Base-by-base conservation (phyloP, 2,797 vertebrate species). In the Rhabdophis nuchalis region DNA sequence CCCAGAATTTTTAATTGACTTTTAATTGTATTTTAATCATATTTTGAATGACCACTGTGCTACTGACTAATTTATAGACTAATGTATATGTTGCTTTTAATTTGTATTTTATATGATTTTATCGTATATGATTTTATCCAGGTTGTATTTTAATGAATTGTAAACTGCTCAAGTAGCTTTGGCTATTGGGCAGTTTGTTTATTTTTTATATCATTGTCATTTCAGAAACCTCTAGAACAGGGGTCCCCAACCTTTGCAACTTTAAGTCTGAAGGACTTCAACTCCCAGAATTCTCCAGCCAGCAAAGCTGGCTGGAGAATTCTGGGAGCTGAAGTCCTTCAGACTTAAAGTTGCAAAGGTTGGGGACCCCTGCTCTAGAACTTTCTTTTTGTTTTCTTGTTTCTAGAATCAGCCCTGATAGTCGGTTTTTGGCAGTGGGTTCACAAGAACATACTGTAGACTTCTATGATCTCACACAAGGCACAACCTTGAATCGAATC, bases 391-490 rank as follows among this genome's bases (percentile, higher is more conserved):
- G 82, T 92, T 89, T 93, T 90, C 7, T 91, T 94, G 92, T 82
- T 82, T 89, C 88, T 95, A 99, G 99, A 96, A 99, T 99, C 97
- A 99, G 99, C 96, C 99, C 98, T 36, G 98, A 99, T 94, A 99
- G 98, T 96, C 98, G 97, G 25, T 98, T 98, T 96, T 93, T 99
- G 96, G 99, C 99, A 0, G 98, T 99, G 87, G 99, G 98, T 6
- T 99, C 98, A 0, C 96, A 98, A 9, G 99, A 99, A 89, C 98
- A 98, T 23, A 98, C 99, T 0, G 98, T 99, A 2, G 99, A 99
- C 95, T 99, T 99, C 96, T 99, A 99, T 57, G 99, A 99, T 95
- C 98, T 99, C 46, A 98, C 98, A 46, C 98, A 99, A 90, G 99
- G 99, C 23, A 98, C 99, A 0, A 98, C 98, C 14, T 97, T 99